phyloP scores from a whole-genome alignment of 1,140 invertebrate genomes.

The Hydropsyche tenuis region DNA sequence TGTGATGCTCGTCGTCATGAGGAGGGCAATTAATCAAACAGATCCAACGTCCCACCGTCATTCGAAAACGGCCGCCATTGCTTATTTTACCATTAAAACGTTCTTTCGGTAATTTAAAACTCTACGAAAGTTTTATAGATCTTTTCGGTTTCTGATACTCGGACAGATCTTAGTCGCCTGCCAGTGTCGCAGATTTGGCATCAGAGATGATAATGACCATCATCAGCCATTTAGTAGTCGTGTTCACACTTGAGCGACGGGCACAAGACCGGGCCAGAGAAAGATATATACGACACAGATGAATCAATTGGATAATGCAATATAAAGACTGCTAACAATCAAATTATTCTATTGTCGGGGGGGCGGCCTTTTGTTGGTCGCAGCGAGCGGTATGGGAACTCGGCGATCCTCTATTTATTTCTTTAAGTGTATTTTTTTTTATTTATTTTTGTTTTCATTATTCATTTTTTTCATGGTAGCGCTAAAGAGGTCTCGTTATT shows the following conservation, averaged over 20 bases:
- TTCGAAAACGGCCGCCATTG: background rate
- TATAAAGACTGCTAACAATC: conserved; percentile 45
- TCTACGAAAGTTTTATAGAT: too few species aligned
- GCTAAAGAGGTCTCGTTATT: conserved; percentile 36
- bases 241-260: conserved; percentile 30
- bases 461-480: conserved; percentile 28
- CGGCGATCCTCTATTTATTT: conserved; percentile 36
- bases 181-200: conserved; percentile 8
- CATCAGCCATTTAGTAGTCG: conserved; percentile 29
- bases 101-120: too few species aligned
- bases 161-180: background rate
- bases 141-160: too few species aligned
- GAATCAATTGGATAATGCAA: conserved; percentile 48
- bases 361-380: conserved; percentile 42
- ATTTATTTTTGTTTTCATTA: background rate
- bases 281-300: conserved; percentile 7
- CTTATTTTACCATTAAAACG: too few species aligned
- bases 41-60: background rate
- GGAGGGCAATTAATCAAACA: conserved; percentile 44
- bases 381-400: conserved; percentile 43
- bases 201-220: conserved; percentile 20
- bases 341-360: conserved; percentile 45
- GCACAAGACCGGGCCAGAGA: background rate
- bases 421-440: conserved; percentile 27
- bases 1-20: conserved; percentile 12